Conservation (phyloP, 2,113 vertebrate genomes). For the Regulus satrapa region DNA sequence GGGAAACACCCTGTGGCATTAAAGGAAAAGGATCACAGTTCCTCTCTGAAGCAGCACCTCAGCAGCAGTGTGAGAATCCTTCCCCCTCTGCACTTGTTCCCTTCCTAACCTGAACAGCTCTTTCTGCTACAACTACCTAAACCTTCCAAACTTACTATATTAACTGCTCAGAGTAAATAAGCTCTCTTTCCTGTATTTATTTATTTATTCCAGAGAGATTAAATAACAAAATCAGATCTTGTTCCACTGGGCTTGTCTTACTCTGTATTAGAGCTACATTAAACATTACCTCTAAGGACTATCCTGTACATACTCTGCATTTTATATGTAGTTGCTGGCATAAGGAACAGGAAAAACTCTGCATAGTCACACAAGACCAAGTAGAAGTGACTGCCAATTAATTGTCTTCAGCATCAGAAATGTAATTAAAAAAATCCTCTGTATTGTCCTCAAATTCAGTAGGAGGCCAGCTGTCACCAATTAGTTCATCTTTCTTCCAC, state of each 20-base stretch:
- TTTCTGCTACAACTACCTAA: not conserved
- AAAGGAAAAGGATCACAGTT: not conserved
- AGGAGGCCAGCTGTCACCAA: not conserved
- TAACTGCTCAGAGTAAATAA: not conserved
- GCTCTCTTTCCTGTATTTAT: not conserved
- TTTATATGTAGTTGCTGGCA: not conserved
- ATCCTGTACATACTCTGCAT: not conserved
- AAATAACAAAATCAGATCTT: not conserved
- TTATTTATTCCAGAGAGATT: not conserved
- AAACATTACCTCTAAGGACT: not conserved
- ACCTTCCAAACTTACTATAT: not conserved
- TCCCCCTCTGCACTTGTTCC: fast-evolving
- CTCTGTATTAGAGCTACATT: not conserved
- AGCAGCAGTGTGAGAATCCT: not conserved
- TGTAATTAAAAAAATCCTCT: not conserved
- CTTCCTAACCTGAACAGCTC: not conserved
- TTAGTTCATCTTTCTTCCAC: not conserved
- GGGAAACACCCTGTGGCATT: not conserved
- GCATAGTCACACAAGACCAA: not conserved
- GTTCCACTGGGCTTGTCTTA: not conserved
- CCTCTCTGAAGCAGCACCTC: not conserved
- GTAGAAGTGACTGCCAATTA: not conserved
- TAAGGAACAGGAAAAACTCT: not conserved
- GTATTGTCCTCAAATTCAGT: not conserved
- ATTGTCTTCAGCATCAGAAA: not conserved